phyloP scores from a whole-genome alignment of 2,113 vertebrate genomes.

The Casuarius casuarius region DNA sequence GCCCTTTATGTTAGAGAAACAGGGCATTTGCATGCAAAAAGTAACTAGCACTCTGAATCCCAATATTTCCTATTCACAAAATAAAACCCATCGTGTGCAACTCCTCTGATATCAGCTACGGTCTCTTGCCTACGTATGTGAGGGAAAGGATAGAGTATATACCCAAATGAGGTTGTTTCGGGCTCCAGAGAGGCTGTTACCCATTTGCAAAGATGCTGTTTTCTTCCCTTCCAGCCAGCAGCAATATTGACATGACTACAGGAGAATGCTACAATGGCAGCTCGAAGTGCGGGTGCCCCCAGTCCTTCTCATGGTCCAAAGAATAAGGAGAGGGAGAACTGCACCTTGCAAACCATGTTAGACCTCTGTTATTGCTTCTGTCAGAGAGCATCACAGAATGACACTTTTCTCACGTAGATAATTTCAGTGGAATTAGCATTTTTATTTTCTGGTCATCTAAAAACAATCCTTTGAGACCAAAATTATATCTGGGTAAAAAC shows the following conservation, averaged over 20 bases:
- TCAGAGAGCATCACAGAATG: neutral
- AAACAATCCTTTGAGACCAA: neutral
- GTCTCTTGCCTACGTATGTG: neutral
- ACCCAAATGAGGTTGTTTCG: neutral
- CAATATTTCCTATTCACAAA: constrained; percentile 39
- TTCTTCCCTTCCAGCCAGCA: neutral
- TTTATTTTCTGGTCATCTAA: neutral
- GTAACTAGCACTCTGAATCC: constrained; percentile 34
- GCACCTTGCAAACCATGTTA: neutral
- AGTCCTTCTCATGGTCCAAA: neutral
- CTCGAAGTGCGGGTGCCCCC: neutral
- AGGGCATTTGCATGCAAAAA: constrained; percentile 62
- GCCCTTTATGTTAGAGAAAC: constrained; percentile 42
- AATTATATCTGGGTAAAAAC: neutral
- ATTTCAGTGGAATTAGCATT: neutral
- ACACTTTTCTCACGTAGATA: neutral
- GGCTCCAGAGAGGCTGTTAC: neutral
- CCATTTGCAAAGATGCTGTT: neutral
- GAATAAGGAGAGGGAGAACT: neutral
- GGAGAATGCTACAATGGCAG: neutral
- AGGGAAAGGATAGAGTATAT: neutral
- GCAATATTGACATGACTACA: neutral
- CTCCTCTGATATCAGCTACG: neutral
- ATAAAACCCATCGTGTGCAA: constrained; percentile 53
- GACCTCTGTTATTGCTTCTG: neutral